Evolutionary conservation across 2,113 vertebrate genomes (phyloP).

Genomic region (Pluvianellus socialis): DNA sequence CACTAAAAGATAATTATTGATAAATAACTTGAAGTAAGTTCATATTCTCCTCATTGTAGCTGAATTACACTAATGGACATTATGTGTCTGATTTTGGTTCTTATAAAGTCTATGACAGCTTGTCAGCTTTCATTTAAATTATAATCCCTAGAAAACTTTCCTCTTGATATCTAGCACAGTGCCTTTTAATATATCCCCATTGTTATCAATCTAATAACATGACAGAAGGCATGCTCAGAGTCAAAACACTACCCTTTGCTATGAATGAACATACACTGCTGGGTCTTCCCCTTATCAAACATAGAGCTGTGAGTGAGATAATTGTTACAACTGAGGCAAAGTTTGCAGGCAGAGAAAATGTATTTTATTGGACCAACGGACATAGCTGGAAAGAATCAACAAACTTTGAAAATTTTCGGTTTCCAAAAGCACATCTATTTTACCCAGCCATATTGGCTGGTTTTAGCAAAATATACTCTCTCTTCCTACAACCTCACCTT

Average conservation of each 20-base stretch:
- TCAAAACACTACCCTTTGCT: background rate
- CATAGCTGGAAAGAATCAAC: background rate
- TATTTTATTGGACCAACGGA: background rate
- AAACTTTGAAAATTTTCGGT: background rate
- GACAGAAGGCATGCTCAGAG: background rate
- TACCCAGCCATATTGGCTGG: background rate
- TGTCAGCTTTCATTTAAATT: background rate
- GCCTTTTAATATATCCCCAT: background rate
- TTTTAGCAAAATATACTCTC: background rate
- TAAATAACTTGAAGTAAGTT: background rate
- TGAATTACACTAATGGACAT: constrained; percentile 16
- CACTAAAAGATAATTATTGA: constrained; percentile 15
- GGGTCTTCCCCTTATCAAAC: background rate
- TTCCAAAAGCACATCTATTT: background rate
- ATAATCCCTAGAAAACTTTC: constrained; percentile 8
- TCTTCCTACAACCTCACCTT: background rate
- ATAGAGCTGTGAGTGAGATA: background rate
- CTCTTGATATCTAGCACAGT: background rate
- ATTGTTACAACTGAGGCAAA: background rate
- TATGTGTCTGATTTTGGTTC: background rate
- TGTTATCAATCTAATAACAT: background rate
- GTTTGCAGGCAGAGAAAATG: background rate
- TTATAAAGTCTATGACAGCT: background rate
- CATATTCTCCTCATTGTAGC: background rate
- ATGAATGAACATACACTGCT: background rate